phyloP scores from a whole-genome alignment of 2,113 vertebrate genomes.

The Campylorhamphus procurvoides region DNA sequence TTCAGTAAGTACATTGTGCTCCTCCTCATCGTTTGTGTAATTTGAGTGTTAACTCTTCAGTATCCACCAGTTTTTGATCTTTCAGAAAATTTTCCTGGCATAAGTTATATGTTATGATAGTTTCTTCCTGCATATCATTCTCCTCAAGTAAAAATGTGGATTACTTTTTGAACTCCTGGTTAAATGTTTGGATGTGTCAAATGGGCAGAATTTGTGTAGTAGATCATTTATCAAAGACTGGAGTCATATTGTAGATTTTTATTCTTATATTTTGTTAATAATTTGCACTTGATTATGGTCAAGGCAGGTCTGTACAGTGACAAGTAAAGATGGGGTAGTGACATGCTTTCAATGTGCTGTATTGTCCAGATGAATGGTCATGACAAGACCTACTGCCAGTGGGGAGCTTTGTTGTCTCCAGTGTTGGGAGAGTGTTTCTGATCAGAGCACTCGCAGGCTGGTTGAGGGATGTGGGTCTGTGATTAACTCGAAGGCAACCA shows the following conservation, averaged over 20 bases:
- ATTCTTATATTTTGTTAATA: not conserved
- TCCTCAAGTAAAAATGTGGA: not conserved
- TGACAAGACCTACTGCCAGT: fast-evolving
- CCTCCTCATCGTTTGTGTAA: not conserved
- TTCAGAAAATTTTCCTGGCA: not conserved
- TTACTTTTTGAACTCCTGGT: not conserved
- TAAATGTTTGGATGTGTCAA: not conserved
- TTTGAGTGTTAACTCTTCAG: slow-evolving; percentile 30
- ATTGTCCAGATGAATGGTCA: not conserved
- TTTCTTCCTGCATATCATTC: not conserved
- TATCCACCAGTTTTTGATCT: not conserved
- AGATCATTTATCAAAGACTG: not conserved
- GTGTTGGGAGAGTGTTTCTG: not conserved
- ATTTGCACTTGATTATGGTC: not conserved
- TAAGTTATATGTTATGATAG: not conserved
- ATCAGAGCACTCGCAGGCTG: not conserved
- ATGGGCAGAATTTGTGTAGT: not conserved
- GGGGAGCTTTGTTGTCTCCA: not conserved
- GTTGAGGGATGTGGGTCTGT: fast-evolving
- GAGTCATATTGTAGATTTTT: not conserved
- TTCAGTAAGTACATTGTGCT: slow-evolving; percentile 38
- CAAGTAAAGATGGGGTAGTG: not conserved
- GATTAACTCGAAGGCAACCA: not conserved
- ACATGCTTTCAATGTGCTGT: not conserved
- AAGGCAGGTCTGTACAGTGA: not conserved